These are phyloP conservation scores for Amphiprion clarkii DNA, from an alignment of 2,797 vertebrate species.

Conservation along the genomic window DNA sequence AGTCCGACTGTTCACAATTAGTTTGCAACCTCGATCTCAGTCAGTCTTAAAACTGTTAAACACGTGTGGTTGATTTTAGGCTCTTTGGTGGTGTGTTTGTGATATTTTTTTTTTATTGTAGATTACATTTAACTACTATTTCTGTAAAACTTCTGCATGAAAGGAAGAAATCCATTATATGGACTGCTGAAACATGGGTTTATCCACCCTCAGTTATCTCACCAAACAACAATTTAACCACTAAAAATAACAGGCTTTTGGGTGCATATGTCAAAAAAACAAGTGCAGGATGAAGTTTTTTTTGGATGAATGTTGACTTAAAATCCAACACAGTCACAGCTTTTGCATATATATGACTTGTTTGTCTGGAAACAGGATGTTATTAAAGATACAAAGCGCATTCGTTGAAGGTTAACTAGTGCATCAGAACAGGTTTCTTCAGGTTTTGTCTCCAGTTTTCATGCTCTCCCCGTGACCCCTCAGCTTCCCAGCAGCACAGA, in stretches of 20 bases:
- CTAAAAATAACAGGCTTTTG: neutral
- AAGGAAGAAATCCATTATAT: neutral
- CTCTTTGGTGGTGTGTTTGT: too few relatives aligned
- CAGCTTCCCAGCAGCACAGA: neutral
- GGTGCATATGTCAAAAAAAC: neutral
- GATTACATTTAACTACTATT: neutral
- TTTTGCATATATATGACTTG: neutral
- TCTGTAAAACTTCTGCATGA: neutral
- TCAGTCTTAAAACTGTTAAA: too few relatives aligned
- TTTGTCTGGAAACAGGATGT: neutral
- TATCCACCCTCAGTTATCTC: neutral
- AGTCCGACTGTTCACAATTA: neutral
- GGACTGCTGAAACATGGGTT: neutral
- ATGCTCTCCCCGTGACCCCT: neutral
- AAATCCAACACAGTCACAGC: neutral
- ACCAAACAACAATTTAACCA: constrained; percentile 4
- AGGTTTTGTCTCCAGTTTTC: neutral
- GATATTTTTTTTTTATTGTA: neutral
- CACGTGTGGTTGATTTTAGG: neutral
- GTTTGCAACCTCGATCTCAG: neutral
- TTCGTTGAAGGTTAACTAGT: neutral
- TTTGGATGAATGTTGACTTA: neutral
- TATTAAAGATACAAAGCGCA: neutral
- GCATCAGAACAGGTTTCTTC: neutral
- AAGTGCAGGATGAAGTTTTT: neutral